These are phyloP conservation scores for Anguilla anguilla DNA, from an alignment of 2,797 vertebrate genomes.

Conservation along the genomic window DNA sequence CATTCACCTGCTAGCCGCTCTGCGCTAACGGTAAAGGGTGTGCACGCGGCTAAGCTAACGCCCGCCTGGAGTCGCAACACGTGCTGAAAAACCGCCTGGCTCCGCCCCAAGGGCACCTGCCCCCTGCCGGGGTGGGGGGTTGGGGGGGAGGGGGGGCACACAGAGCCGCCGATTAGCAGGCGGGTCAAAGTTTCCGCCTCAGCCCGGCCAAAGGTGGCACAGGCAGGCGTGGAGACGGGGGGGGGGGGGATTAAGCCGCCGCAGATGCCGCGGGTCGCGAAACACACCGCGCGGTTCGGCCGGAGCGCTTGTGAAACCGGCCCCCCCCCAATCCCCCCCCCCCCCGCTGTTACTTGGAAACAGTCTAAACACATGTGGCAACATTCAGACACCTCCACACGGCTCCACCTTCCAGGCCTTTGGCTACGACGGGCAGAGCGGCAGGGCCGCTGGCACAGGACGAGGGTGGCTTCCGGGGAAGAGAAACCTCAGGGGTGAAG, in stretches of 20 bases:
- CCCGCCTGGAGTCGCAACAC: neutral
- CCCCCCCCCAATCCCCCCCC: too few species aligned
- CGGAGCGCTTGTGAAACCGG: slow-evolving; percentile 42
- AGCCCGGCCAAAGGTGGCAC: neutral
- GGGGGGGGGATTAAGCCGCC: neutral
- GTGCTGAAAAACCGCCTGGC: neutral
- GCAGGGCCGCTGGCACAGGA: neutral
- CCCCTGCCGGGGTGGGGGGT: neutral
- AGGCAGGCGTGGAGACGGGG: neutral
- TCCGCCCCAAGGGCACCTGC: neutral
- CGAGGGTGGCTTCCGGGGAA: neutral
- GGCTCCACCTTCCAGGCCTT: neutral
- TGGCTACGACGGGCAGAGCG: neutral
- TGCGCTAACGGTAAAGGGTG: neutral
- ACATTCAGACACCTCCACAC: slow-evolving; percentile 21
- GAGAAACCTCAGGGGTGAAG: neutral
- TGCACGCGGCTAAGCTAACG: neutral
- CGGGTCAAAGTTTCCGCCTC: neutral
- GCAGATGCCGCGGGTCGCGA: slow-evolving; percentile 33
- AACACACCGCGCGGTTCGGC: slow-evolving; percentile 43
- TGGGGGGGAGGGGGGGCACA: too few species aligned
- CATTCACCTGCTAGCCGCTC: neutral
- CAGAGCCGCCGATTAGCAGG: neutral
- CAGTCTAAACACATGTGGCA: slow-evolving; percentile 7
- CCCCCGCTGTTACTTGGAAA: neutral